Evolutionary conservation across 2,797 vertebrate species (phyloP).

Genomic region (Mus minutoides): DNA sequence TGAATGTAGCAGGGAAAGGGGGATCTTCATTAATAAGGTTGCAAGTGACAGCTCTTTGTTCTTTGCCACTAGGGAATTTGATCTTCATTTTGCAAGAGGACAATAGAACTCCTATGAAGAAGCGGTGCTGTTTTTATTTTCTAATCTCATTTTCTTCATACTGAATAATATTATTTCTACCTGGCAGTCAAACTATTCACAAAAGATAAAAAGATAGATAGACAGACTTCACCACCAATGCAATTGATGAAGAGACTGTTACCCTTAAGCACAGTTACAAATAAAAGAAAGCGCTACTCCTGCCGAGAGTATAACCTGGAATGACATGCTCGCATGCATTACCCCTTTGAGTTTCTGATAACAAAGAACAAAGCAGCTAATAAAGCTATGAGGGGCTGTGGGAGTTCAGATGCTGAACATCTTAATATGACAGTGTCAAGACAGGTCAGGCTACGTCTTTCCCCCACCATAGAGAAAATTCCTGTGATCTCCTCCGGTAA

Average conservation of each 20-base stretch:
- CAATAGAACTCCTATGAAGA: constrained; percentile 54
- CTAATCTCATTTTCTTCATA: constrained; percentile 60
- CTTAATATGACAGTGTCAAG: constrained; percentile 57
- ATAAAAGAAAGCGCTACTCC: constrained; percentile 62
- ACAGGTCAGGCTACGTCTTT: constrained; percentile 55
- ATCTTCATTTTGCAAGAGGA: constrained; percentile 32
- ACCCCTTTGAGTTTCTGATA: constrained; percentile 59
- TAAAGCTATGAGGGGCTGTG: constrained; percentile 53
- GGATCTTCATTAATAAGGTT: constrained; percentile 19
- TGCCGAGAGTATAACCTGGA: constrained; percentile 36
- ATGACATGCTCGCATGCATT: constrained; percentile 57
- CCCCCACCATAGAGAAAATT: background rate
- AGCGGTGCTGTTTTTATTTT: constrained; percentile 64
- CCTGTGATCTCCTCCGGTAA: constrained; percentile 58
- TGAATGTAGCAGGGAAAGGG: constrained; percentile 33
- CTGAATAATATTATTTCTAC: constrained; percentile 62
- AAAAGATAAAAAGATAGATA: background rate
- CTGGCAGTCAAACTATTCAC: constrained; percentile 30
- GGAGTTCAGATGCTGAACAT: constrained; percentile 50
- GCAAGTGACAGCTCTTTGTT: constrained; percentile 53
- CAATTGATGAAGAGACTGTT: constrained; percentile 52
- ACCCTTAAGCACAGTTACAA: constrained; percentile 41
- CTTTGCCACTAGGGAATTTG: background rate
- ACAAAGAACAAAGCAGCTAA: constrained; percentile 66
- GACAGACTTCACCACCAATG: background rate